phyloP scores from a whole-genome alignment of 1,140 invertebrate genomes.

The Solenopsis fugax region DNA sequence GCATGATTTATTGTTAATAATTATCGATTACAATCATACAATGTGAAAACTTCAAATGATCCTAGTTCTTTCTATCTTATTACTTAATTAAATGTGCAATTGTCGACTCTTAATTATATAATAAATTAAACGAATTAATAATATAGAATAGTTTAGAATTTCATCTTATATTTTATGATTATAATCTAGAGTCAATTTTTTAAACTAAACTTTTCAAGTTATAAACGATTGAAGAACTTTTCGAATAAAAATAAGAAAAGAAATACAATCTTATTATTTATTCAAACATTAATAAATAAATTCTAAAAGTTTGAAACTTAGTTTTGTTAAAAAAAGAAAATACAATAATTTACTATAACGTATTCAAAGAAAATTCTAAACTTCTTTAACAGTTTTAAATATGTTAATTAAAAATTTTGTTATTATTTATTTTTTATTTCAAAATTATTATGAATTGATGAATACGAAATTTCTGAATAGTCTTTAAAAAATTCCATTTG shows the following conservation, averaged over 20 bases:
- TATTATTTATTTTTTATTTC: not conserved
- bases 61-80: not conserved
- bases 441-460: not conserved
- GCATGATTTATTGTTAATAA: not conserved
- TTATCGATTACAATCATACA: not conserved
- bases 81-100: not conserved
- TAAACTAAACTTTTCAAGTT: not conserved
- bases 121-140: not conserved
- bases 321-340: not conserved
- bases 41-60: not conserved
- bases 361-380: not conserved
- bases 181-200: conserved; percentile 9
- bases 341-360: not conserved
- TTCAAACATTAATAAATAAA: not conserved
- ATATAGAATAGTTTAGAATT: not conserved
- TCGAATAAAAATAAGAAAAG: not conserved
- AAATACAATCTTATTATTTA: not conserved
- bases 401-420: not conserved
- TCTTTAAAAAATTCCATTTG: not conserved
- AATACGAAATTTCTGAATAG: not conserved
- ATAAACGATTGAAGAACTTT: not conserved
- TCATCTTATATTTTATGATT: not conserved
- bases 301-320: not conserved
- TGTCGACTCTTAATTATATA: not conserved
- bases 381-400: not conserved